A percentile compares a stretch with the other conserved stretches of the same genome.
Evolutionary conservation across 30 jellyfish, hydroid and myxozoan genomes (phyloP).

Genomic region (Turritopsis dohrnii): DNA sequence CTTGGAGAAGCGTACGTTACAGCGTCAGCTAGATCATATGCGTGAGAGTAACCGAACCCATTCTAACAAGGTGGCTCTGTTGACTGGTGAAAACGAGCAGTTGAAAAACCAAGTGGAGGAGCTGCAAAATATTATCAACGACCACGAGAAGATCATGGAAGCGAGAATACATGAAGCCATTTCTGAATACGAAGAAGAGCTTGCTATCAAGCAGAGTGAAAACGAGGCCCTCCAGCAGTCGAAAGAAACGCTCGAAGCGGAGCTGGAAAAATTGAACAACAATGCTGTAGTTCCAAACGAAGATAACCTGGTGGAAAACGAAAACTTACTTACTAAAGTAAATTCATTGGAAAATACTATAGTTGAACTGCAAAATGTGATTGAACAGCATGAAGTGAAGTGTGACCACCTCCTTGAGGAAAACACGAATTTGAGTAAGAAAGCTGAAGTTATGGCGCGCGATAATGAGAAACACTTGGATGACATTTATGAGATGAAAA

Average conservation of each 20-base stretch:
- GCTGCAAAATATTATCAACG: neutral
- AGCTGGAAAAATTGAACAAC: neutral
- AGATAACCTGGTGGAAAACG: neutral
- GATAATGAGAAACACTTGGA: neutral
- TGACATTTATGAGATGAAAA: neutral
- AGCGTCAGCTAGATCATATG: slow-evolving; percentile 32
- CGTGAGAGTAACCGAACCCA: slow-evolving; percentile 33
- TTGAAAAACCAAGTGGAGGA: neutral
- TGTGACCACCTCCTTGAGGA: neutral
- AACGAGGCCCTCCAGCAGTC: neutral
- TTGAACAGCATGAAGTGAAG: slow-evolving; percentile 1
- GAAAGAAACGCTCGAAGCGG: neutral
- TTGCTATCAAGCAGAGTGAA: neutral
- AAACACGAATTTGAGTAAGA: neutral
- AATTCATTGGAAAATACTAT: neutral
- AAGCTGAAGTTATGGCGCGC: neutral
- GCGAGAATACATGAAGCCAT: neutral
- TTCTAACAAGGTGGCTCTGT: neutral
- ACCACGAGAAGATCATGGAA: neutral
- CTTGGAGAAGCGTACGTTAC: slow-evolving; percentile 25
- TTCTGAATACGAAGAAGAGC: slow-evolving; percentile 18
- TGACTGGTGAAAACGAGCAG: slow-evolving; percentile 12
- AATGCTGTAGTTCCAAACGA: neutral
- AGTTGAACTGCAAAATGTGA: neutral
- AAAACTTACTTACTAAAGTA: neutral